phyloP scores from a whole-genome alignment of 2,113 vertebrate species.

The Tychaedon coryphoeus region DNA sequence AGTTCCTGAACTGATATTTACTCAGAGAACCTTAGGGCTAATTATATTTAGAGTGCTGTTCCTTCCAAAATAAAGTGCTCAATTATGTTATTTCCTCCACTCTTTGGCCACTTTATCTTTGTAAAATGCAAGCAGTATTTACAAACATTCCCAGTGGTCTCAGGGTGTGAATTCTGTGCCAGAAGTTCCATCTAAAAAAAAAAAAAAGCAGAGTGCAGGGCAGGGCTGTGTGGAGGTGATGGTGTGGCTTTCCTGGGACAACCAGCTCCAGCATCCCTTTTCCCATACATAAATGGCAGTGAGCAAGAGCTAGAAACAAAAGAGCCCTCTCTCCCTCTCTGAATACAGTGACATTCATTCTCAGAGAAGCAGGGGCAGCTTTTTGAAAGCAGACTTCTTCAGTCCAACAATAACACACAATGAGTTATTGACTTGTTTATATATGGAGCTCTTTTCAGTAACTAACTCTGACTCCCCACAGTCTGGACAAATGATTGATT shows the following conservation, averaged over 20 bases:
- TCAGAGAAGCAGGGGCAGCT: slow-evolving; percentile 76
- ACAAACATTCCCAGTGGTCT: neutral
- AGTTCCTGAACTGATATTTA: neutral
- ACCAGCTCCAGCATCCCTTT: slow-evolving; percentile 65
- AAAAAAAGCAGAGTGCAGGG: neutral
- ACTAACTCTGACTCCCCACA: slow-evolving; percentile 83
- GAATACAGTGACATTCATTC: slow-evolving; percentile 81
- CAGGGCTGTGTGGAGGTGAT: slow-evolving; percentile 2
- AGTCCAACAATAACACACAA: slow-evolving; percentile 83
- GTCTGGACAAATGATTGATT: slow-evolving; percentile 90
- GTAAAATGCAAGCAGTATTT: neutral
- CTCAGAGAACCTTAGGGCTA: neutral
- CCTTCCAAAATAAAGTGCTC: neutral
- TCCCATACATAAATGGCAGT: slow-evolving; percentile 78
- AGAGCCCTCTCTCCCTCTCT: slow-evolving; percentile 66
- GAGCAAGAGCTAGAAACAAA: slow-evolving; percentile 75
- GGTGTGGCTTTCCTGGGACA: slow-evolving; percentile 22
- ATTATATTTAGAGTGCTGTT: neutral
- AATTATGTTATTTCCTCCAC: neutral
- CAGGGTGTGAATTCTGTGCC: neutral
- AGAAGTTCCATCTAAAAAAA: neutral
- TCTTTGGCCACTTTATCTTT: neutral
- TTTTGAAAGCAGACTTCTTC: slow-evolving; percentile 80
- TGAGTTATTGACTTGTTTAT: slow-evolving; percentile 92
- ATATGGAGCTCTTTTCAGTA: slow-evolving; percentile 84